Conservation (phyloP, 2,113 vertebrate species). For the Rissa tridactyla region DNA sequence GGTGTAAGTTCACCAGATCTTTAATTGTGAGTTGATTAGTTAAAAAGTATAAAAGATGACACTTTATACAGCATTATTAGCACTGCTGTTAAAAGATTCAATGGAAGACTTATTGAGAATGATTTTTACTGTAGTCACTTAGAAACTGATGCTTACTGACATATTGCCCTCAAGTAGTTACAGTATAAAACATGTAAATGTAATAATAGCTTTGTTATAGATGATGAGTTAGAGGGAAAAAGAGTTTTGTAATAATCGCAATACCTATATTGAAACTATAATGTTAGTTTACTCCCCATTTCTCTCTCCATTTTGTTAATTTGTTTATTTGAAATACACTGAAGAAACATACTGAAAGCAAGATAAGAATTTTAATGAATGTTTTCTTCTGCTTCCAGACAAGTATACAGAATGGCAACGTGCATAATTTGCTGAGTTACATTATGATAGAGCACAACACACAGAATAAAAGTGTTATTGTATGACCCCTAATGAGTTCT, state of each 20-base stretch:
- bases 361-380: slow-evolving; percentile 34
- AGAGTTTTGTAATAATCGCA: slow-evolving; percentile 35
- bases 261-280: slow-evolving; percentile 32
- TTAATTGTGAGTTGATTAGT: slow-evolving; percentile 20
- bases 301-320: neutral
- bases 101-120: slow-evolving; percentile 52
- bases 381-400: slow-evolving; percentile 1
- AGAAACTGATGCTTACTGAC: slow-evolving; percentile 66
- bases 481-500: neutral
- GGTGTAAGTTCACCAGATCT: slow-evolving; percentile 45
- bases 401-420: neutral
- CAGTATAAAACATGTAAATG: slow-evolving; percentile 56
- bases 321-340: slow-evolving; percentile 50
- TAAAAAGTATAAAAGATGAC: slow-evolving; percentile 15
- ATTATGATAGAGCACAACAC: neutral
- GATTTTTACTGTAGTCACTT: slow-evolving; percentile 66
- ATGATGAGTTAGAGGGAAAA: neutral
- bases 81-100: slow-evolving; percentile 18
- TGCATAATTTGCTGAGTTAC: neutral
- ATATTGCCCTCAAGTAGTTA: slow-evolving; percentile 35
- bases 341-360: slow-evolving; percentile 1
- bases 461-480: neutral
- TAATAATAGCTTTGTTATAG: slow-evolving; percentile 32
- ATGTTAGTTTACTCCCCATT: slow-evolving; percentile 23
- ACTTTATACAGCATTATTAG: slow-evolving; percentile 42